phyloP scores from a whole-genome alignment of 1,140 invertebrate genomes.

The Philopotamus ludificatus region DNA sequence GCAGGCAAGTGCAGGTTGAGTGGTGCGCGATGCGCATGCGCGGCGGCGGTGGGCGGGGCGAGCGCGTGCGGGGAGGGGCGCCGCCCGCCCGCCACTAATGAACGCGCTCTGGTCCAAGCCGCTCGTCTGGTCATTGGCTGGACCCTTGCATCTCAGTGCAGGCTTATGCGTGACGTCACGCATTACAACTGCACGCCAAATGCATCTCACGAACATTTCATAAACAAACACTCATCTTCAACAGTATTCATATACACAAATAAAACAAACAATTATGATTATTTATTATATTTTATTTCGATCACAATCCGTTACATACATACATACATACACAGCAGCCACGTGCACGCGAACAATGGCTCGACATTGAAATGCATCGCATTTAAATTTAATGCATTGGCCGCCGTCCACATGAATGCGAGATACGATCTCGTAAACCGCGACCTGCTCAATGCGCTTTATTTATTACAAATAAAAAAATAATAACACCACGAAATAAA shows the following conservation, averaged over 20 bases:
- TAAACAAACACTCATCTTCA: too few relatives aligned
- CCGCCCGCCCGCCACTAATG: neutral
- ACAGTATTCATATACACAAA: too few relatives aligned
- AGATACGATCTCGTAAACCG: conserved; percentile 16
- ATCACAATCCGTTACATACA: too few relatives aligned
- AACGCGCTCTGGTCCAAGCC: neutral
- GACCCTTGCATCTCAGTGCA: neutral
- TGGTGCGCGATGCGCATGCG: neutral
- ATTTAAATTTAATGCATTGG: conserved; percentile 20
- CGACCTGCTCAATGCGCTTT: conserved; percentile 14
- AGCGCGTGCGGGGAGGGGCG: neutral
- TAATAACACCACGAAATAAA: too few relatives aligned
- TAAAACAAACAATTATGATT: too few relatives aligned
- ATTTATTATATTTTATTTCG: too few relatives aligned
- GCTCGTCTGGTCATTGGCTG: neutral
- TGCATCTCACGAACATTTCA: too few relatives aligned
- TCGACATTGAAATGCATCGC: conserved; percentile 25
- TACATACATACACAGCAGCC: too few relatives aligned
- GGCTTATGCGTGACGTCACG: too few relatives aligned
- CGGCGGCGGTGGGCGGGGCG: too few relatives aligned
- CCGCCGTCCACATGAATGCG: conserved; percentile 12
- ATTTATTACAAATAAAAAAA: too few relatives aligned
- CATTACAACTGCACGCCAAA: too few relatives aligned
- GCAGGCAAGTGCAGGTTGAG: neutral
- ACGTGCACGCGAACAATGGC: neutral